These are phyloP conservation scores for Drymodes brunneopygia DNA, from an alignment of 2,113 vertebrate species.

Conservation along the genomic window DNA sequence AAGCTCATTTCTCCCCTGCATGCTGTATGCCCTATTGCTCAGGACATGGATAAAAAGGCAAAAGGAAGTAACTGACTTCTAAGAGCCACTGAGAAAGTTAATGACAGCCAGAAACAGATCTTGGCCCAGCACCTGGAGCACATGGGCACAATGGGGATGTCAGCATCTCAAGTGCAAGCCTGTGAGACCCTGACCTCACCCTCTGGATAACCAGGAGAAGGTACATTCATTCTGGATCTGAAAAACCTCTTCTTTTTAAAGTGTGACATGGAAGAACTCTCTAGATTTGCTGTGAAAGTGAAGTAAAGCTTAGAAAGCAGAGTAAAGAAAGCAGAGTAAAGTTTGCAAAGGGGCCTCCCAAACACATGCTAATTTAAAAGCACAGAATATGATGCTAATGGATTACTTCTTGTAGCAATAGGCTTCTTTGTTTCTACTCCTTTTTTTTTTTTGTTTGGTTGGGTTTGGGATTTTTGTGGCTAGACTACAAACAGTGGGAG, in stretches of 20 bases:
- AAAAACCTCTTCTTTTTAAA: not conserved
- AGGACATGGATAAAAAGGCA: not conserved
- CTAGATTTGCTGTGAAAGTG: not conserved
- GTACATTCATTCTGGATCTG: not conserved
- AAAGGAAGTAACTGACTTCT: not conserved
- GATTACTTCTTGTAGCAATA: not conserved
- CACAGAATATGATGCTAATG: not conserved
- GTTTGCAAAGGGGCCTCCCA: not conserved
- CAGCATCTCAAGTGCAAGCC: not conserved
- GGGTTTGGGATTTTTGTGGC: not conserved
- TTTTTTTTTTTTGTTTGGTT: not conserved
- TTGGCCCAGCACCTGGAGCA: not conserved
- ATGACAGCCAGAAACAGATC: not conserved
- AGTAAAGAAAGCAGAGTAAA: not conserved
- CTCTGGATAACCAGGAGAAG: not conserved
- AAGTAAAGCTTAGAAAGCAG: not conserved
- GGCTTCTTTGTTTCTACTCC: not conserved
- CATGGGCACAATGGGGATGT: not conserved
- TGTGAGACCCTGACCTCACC: not conserved
- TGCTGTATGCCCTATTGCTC: rapidly evolving
- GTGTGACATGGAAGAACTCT: not conserved
- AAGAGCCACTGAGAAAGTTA: not conserved
- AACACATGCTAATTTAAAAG: not conserved
- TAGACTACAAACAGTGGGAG: not conserved
- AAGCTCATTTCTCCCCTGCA: not conserved